These are phyloP conservation scores for Hipparchia semele DNA, from an alignment of 2,888 invertebrate species.

Conservation along the genomic window DNA sequence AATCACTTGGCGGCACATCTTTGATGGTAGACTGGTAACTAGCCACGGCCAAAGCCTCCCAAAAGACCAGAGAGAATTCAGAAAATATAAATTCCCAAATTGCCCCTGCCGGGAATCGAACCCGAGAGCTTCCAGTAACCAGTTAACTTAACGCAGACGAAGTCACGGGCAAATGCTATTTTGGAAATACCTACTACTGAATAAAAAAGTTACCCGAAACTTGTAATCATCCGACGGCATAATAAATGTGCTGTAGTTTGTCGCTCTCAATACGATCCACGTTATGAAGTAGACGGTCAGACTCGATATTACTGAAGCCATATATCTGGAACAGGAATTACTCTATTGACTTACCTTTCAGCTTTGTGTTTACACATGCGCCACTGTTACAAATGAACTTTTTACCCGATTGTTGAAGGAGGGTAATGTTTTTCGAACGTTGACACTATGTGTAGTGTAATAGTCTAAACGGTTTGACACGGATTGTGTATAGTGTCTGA, in stretches of 20 bases:
- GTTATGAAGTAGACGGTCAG: conserved; percentile 92
- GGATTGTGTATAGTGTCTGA: too few relatives aligned
- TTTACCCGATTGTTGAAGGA: background rate
- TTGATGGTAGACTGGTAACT: too few relatives aligned
- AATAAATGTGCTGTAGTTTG: conserved; percentile 77
- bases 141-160: background rate
- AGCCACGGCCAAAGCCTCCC: too few relatives aligned
- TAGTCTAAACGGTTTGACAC: too few relatives aligned
- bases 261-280: conserved; percentile 87
- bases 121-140: too few relatives aligned
- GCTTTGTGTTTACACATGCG: background rate
- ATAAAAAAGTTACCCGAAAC: conserved; percentile 82
- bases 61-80: too few relatives aligned
- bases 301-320: conserved; percentile 93
- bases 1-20: too few relatives aligned
- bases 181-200: background rate
- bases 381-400: background rate
- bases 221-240: conserved; percentile 87
- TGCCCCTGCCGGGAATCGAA: too few relatives aligned
- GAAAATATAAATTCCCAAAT: too few relatives aligned
- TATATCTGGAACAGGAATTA: conserved; percentile 86
- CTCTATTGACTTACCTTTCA: conserved; percentile 9
- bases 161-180: too few relatives aligned
- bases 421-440: too few relatives aligned
- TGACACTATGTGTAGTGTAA: too few relatives aligned